Conservation (phyloP, 2,888 invertebrate genomes). For the Peribatodes rhomboidaria region DNA sequence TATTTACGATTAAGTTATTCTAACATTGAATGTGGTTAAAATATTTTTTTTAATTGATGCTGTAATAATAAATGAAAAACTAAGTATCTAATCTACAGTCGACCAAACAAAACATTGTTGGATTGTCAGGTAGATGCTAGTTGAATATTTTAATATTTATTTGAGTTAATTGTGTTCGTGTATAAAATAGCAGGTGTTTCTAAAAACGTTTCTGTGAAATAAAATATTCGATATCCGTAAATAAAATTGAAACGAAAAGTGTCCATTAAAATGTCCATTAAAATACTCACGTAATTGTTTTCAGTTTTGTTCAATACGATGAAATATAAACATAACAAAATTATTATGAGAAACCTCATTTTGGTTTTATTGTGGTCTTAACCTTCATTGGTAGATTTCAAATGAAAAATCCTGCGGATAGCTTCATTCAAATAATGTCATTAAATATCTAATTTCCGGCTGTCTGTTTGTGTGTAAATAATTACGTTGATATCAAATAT, state of each 20-base stretch:
- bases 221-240: not conserved
- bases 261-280: conserved; percentile 3
- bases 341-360: conserved; percentile 15
- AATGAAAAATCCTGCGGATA: conserved; percentile 28
- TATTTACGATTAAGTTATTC: too few relatives aligned
- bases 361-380: not conserved
- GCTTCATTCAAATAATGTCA: conserved; percentile 45
- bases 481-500: conserved; percentile 51
- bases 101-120: too few relatives aligned
- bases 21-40: too few relatives aligned
- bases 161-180: not conserved
- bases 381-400: conserved; percentile 19
- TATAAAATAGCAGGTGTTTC: conserved; percentile 9
- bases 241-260: not conserved
- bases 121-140: conserved; percentile 38
- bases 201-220: not conserved
- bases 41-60: too few relatives aligned
- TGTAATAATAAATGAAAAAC: too few relatives aligned
- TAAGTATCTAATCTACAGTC: too few relatives aligned
- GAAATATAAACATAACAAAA: conserved; percentile 21
- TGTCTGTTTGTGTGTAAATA: conserved; percentile 50
- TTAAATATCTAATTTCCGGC: conserved; percentile 67
- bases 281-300: conserved; percentile 34
- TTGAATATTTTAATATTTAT: not conserved
- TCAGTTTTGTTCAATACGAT: conserved; percentile 25